Evolutionary conservation across 2,113 vertebrate species (phyloP).

Genomic region (Tricholaema leucomelas): DNA sequence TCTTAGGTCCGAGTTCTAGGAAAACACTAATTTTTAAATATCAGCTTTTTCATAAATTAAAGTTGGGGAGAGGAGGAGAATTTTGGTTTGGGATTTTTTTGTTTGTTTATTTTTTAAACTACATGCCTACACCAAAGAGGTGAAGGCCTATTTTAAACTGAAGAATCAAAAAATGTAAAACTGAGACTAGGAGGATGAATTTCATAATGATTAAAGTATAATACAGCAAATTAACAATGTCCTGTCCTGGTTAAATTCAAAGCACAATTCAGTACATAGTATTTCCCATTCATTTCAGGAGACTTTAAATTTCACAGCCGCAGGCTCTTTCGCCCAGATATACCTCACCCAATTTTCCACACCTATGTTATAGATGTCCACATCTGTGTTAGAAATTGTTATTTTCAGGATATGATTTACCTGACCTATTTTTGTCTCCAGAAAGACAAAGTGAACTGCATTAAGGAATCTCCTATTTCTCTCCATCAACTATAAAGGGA

Average conservation of each 20-base stretch:
- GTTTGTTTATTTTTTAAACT: not conserved
- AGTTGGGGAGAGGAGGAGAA: too few relatives aligned
- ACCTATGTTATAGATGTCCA: not conserved
- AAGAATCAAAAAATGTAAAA: not conserved
- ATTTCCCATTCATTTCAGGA: not conserved
- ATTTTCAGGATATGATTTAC: not conserved
- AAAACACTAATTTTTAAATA: not conserved
- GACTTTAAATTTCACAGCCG: not conserved
- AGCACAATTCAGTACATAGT: not conserved
- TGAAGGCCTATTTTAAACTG: not conserved
- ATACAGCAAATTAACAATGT: not conserved
- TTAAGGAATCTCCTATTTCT: not conserved
- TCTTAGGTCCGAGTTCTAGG: not conserved
- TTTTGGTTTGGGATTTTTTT: not conserved
- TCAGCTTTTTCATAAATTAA: not conserved
- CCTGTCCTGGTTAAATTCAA: not conserved
- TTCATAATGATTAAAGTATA: not conserved
- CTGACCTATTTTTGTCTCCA: not conserved
- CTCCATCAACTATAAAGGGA: not conserved
- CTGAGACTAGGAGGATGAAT: not conserved
- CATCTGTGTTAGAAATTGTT: not conserved
- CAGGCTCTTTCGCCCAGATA: not conserved
- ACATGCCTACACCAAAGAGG: not conserved
- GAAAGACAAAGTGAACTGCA: not conserved
- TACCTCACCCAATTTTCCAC: not conserved